phyloP scores from a whole-genome alignment of 2,888 invertebrate genomes.

The Gnatocerus cornutus region DNA sequence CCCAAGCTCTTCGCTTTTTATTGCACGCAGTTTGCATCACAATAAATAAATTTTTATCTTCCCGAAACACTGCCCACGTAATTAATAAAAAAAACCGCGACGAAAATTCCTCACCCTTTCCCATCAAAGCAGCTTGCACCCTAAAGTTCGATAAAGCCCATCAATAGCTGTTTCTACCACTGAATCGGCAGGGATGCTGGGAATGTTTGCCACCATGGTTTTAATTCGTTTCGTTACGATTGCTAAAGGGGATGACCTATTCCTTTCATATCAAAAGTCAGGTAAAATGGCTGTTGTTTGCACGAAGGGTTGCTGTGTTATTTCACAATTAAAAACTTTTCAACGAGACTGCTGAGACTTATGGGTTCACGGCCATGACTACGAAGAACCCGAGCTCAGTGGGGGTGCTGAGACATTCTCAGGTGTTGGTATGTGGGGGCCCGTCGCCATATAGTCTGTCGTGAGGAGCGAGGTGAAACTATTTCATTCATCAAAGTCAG shows the following conservation, averaged over 20 bases:
- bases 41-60: constrained; percentile 57
- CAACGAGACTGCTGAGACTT: constrained; percentile 42
- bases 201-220: constrained; percentile 59
- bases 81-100: constrained; percentile 5
- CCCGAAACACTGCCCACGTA: constrained; percentile 18
- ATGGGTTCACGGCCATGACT: constrained; percentile 31
- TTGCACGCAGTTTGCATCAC: constrained; percentile 45
- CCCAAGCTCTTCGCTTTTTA: constrained; percentile 53
- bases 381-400: constrained; percentile 51
- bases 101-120: constrained; percentile 15
- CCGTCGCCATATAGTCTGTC: constrained; percentile 58
- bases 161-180: constrained; percentile 58
- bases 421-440: constrained; percentile 56
- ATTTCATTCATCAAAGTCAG: constrained; percentile 48
- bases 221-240: constrained; percentile 63
- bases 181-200: constrained; percentile 61
- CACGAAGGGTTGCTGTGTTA: constrained; percentile 61
- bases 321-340: constrained; percentile 65
- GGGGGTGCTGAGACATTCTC: constrained; percentile 65
- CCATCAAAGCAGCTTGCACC: neutral
- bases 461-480: constrained; percentile 31
- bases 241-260: constrained; percentile 64
- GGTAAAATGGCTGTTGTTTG: constrained; percentile 57
- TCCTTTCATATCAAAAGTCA: constrained; percentile 57
- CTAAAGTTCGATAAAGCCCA: constrained; percentile 57